Conservation (phyloP, 2,113 vertebrate species). For the Puntigrus tetrazona region DNA sequence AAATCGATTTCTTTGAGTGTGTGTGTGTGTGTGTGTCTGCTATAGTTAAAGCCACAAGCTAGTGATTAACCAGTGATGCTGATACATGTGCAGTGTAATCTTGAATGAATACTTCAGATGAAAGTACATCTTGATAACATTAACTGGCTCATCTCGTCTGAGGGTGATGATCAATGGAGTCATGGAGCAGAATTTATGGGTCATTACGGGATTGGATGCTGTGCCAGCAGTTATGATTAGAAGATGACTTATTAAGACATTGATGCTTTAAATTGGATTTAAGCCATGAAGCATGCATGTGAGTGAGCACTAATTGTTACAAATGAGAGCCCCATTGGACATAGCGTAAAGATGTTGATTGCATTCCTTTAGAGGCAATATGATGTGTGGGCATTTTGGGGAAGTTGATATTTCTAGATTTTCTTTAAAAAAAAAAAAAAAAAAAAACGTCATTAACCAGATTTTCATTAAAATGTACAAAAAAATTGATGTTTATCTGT, state of each 20-base stretch:
- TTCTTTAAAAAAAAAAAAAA: background rate
- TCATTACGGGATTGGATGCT: conserved; percentile 55
- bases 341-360: conserved; percentile 19
- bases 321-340: background rate
- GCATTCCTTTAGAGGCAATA: conserved; percentile 1
- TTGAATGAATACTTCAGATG: conserved; percentile 49
- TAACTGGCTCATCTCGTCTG: conserved; percentile 51
- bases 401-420: background rate
- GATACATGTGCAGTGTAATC: conserved; percentile 33
- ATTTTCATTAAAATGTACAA: conserved; percentile 10
- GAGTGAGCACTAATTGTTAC: conserved; percentile 38
- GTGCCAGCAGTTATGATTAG: conserved; percentile 53
- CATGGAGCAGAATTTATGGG: conserved; percentile 58
- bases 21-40: background rate
- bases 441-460: background rate
- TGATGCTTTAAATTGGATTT: conserved; percentile 51
- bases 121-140: conserved; percentile 44
- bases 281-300: conserved; percentile 41
- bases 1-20: background rate
- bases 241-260: conserved; percentile 51
- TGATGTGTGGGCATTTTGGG: background rate
- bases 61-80: conserved; percentile 30
- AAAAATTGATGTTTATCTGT: background rate
- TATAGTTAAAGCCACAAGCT: conserved; percentile 11
- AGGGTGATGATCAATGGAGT: conserved; percentile 59